Evolutionary conservation across 2,888 invertebrate genomes (phyloP).

Genomic region (Rhagonycha fulva): DNA sequence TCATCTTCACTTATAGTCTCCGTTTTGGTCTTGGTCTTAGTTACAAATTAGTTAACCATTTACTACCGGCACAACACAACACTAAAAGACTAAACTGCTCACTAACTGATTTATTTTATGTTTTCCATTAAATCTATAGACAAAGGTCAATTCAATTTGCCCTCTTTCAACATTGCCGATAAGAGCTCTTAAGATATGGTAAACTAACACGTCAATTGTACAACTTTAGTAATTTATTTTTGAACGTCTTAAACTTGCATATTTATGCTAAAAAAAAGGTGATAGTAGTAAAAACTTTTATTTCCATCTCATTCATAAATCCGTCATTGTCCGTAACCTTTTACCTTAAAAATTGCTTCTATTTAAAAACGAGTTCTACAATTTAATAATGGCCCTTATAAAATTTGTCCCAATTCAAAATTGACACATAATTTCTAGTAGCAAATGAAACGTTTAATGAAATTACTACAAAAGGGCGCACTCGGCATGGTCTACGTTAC

Average conservation of each 20-base stretch:
- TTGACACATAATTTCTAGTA: constrained; percentile 26
- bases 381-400: neutral
- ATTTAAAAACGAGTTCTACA: neutral
- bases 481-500: constrained; percentile 34
- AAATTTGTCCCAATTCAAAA: neutral
- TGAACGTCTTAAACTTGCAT: neutral
- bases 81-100: constrained; percentile 1
- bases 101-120: constrained; percentile 18
- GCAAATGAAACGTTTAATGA: constrained; percentile 39
- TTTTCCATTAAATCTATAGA: constrained; percentile 34
- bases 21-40: constrained; percentile 21
- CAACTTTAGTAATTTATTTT: constrained; percentile 12
- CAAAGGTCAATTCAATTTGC: constrained; percentile 41
- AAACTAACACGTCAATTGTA: constrained; percentile 32
- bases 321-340: neutral
- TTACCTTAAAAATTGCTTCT: neutral
- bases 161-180: constrained; percentile 39
- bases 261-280: neutral
- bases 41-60: constrained; percentile 20
- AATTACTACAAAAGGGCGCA: constrained; percentile 37
- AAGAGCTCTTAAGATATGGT: constrained; percentile 41
- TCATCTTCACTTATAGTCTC: constrained; percentile 22
- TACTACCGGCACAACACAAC: constrained; percentile 19
- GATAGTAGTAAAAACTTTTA: neutral
- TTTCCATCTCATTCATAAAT: neutral